Base-by-base conservation (phyloP, 2,888 invertebrate species). In the Callyntrura guangdongensis region DNA sequence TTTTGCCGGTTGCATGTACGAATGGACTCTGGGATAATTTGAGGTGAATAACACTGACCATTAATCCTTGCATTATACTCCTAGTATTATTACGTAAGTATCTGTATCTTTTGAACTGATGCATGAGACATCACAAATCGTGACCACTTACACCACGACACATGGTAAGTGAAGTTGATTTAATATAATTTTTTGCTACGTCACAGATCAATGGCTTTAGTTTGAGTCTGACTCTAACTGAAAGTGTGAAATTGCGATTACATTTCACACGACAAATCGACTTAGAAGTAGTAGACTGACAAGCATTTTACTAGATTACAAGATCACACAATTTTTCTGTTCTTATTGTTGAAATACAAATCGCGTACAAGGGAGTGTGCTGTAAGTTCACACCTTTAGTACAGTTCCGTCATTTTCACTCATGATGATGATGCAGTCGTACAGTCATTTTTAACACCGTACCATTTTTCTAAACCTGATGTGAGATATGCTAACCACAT, bases 211-310 rank as follows among this genome's bases (percentile, higher is more conserved):
- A 49, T 86, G 69, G 64, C 77, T 74, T 79, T 79, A 47, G 79
- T 59, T 2, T 25, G 6, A 56, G 53, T 69, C 53, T 47, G 61
- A 36, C 53, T 72, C 2, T 84, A 47, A 53, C 20, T 72, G 79
- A 67, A 77, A 86, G 86, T 86, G 86, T 79, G 79, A 86, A 86
- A 79, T 86, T 53, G n/a, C n/a, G 49, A 11, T 64, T 67, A 25
- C 49, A 20, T 49, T 67, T 67, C 64, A n/a, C 27, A 6, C 36
- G 6, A 36, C 36, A 36, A 36, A n/a, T n/a, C n/a, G n/a, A n/a
- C n/a, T 36, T 36, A 36, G 3, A 17, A 22, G 64, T 12, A 64
- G 64, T n/a, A 59, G 59, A 59, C n/a, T 59, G n/a, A 59, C 59
- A 17, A n/a, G 14, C n/a, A 8, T 69, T 69, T 69, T 36, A 27